Base-by-base conservation (phyloP, 2,113 vertebrate genomes). In the Scatophagus argus region DNA sequence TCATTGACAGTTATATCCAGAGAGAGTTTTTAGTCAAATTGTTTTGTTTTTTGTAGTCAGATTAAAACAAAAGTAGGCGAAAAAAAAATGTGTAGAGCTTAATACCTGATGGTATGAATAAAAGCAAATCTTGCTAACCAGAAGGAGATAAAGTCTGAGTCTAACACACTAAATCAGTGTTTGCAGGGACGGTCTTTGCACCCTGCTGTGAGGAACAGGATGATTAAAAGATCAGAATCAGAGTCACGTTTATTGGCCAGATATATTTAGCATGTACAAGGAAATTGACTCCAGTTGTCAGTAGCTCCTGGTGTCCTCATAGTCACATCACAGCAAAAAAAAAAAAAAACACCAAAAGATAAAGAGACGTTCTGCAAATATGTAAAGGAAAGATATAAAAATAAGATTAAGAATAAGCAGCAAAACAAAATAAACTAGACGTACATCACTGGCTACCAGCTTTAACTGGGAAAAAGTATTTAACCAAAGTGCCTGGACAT, bases 151-250 rank as follows among this genome's bases (percentile, higher is more conserved):
- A 32, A 4, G 16, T 46, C 46, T n/a, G 47, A 39, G 29, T 8
- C 14, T 7, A 46, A 59, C 32, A 36, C 39, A 32, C 39, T 2
- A 32, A 6, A 44, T 71, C n/a, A 31, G n/a, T 77, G 25, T 55
- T 62, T 58, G 51, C 13, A 66, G 62, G 17, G 27, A 34, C 39
- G 9, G 13, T 52, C 21, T 54, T 34, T 54, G 14, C 19, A 47
- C 29, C 14, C 19, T 32, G 66, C 13, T 2, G 25, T 13, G 41
- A 67, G 23, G 54, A 52, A 62, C 41, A 46, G 36, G 51, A 49
- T 68, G 44, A 83, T 81, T 77, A 74, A 80, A 77, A 77, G 77
- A 77, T 74, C 66, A 68, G 32, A 73, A 64, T 85, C 62, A 43
- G 61, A 39, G 61, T 51, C 10, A 31, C 39, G 39, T 56, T 77